Percentiles rank a stretch among this genome's conserved stretches.
Conservation (phyloP, 2,113 vertebrate species). For the Bagarius yarrelli region DNA sequence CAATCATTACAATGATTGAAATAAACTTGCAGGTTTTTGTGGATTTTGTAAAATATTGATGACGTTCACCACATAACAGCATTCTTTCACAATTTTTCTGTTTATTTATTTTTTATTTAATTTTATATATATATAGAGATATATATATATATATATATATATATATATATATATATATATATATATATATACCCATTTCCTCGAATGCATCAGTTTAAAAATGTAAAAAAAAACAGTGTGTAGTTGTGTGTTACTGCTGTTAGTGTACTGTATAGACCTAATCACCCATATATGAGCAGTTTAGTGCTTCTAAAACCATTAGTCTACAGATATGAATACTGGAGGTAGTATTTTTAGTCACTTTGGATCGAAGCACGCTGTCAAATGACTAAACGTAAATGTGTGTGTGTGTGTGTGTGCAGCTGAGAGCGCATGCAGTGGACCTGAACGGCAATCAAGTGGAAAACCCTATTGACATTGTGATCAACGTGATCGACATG, state of each 20-base stretch:
- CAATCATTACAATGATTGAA: no score
- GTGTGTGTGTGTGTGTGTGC: constrained; percentile 32
- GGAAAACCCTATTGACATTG: constrained; percentile 96
- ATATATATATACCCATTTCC: no score
- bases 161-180: no score
- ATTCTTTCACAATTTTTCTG: no score
- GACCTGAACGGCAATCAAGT: constrained; percentile 99
- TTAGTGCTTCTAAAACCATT: background rate
- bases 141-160: no score
- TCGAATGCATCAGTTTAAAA: no score
- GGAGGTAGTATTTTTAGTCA: background rate
- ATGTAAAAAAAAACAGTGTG: no score
- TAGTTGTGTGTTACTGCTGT: background rate
- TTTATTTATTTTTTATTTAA: no score
- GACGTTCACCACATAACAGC: no score
- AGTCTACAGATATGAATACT: background rate
- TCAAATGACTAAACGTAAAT: constrained; percentile 1
- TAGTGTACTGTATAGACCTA: background rate
- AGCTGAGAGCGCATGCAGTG: constrained; percentile 95
- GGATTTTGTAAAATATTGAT: no score
- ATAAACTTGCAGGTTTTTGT: no score
- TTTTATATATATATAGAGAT: no score
- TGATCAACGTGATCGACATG: constrained; percentile 99
- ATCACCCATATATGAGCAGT: background rate
- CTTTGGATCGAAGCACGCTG: background rate